Evolutionary conservation across 2,113 vertebrate genomes (phyloP).

Genomic region (Helogale parvula): DNA sequence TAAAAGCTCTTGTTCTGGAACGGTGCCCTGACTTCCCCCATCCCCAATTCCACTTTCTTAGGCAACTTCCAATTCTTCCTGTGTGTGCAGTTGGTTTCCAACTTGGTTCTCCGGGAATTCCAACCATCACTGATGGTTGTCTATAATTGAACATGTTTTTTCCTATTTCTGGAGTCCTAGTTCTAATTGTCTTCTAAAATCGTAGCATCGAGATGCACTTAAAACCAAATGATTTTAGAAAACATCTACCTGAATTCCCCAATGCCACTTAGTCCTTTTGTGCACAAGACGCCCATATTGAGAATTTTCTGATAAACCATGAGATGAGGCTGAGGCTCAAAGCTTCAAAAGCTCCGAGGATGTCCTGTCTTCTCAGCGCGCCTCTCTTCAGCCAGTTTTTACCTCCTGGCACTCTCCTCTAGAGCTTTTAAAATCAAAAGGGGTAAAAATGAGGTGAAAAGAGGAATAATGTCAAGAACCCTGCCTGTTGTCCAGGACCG

Average conservation of each 20-base stretch:
- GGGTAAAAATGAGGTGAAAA: background rate
- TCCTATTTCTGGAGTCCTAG: background rate
- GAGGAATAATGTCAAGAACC: background rate
- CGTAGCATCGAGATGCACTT: background rate
- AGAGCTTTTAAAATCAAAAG: background rate
- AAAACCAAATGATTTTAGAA: background rate
- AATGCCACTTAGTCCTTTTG: background rate
- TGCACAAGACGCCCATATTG: background rate
- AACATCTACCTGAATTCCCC: background rate
- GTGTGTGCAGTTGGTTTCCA: background rate
- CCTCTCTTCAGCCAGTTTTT: background rate
- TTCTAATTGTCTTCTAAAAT: background rate
- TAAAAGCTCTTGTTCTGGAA: background rate
- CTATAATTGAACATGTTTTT: background rate
- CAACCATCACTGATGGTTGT: background rate
- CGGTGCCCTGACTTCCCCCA: background rate
- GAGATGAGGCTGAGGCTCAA: background rate
- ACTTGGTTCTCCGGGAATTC: background rate
- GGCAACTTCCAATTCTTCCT: background rate
- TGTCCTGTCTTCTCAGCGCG: rapidly evolving
- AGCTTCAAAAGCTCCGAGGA: background rate
- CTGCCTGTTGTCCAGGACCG: background rate
- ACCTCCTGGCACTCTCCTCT: background rate
- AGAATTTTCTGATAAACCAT: background rate
- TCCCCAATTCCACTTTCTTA: background rate